phyloP scores from a whole-genome alignment of 2,797 vertebrate genomes.

The Bovichtus variegatus region DNA sequence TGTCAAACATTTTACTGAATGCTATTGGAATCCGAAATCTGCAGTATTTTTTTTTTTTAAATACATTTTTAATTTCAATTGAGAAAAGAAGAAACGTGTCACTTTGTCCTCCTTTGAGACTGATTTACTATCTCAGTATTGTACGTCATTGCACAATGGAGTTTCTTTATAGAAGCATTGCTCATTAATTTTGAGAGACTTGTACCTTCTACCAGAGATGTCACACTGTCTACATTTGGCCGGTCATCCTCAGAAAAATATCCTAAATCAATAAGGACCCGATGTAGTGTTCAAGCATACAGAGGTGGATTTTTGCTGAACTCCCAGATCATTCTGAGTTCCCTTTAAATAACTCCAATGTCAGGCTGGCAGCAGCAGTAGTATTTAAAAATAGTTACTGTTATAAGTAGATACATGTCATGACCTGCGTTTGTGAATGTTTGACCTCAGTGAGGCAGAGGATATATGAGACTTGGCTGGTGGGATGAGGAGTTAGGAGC shows the following conservation, averaged over 20 bases:
- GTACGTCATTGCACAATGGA: not conserved
- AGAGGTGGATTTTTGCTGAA: not conserved
- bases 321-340: not conserved
- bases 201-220: not conserved
- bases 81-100: too few species aligned
- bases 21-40: too few species aligned
- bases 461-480: constrained; percentile 30
- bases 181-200: not conserved
- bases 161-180: not conserved
- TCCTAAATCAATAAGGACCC: too few species aligned
- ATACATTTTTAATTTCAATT: too few species aligned
- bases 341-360: not conserved
- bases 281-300: not conserved
- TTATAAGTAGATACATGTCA: constrained; percentile 4
- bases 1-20: too few species aligned
- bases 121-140: not conserved
- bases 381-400: not conserved
- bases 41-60: too few species aligned
- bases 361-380: not conserved
- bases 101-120: not conserved
- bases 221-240: too few species aligned
- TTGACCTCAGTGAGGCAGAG: constrained; percentile 15
- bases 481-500: constrained; percentile 23
- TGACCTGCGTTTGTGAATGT: constrained; percentile 21
- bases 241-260: too few species aligned